Base-by-base conservation (phyloP, 2,797 vertebrate species). In the Cyclura pinguis region DNA sequence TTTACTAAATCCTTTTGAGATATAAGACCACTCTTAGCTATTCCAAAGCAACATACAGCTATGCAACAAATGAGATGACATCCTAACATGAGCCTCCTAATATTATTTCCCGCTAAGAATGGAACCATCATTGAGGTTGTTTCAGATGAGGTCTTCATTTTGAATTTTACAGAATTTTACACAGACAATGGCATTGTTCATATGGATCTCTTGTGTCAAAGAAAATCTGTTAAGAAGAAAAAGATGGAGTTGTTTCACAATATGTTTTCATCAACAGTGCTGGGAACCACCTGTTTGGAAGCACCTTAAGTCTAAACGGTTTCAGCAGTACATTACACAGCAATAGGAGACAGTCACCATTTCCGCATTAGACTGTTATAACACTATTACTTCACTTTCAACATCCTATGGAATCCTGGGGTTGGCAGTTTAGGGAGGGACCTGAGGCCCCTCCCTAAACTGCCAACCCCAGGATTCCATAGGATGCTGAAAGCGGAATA, bases 1-100 rank as follows among this genome's bases (percentile, higher is more conserved):
- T 85, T 87, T 77, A 89, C 87, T 89, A 94, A 92, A 73, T 13
- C 90, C 77, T 92, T 96, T 82, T 42, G 94, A 95, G 91, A 90
- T 89, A 92, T 92, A 82, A 84, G 81, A 16, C 47, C 38, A 77
- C n/a, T 84, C 87, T 93, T 91, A 92, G 91, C 85, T 88, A 0
- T 1, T 87, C 27, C 91, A 91, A 92, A 92, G 89, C 92, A 13
- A 4, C 32, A 14, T 80, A 90, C 42, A 91, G 87, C 20, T 20
- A 38, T 69, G 76, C 50, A 91, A 77, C 87, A 92, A 92, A 93
- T 89, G 85, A 90, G 78, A 88, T 82, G 89, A 89, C 87, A 92
- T 84, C 77, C 86, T 35, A 74, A 89, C 32, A 76, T 38, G 57
- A n/a, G 64, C 22, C 38, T 92, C 89, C 69, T 80, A 57, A 57